Base-by-base conservation (phyloP, 2,888 invertebrate genomes). In the Opisthograptis luteolata region DNA sequence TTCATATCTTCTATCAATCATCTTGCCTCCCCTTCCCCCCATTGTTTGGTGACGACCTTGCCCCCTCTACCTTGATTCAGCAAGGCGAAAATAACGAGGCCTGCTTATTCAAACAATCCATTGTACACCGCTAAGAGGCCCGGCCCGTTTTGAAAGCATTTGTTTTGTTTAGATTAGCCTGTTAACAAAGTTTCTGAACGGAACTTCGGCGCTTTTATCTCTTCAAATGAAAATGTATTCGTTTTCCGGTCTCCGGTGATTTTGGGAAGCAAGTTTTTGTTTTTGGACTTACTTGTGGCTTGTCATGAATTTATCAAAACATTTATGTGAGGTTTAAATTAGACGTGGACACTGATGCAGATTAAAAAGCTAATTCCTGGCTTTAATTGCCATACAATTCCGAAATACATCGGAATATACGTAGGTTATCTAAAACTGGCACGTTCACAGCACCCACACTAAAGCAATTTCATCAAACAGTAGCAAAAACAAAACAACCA, bases 181-280 rank as follows among this genome's bases (percentile, higher is more conserved):
- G 66, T 70, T 76, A 73, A 68, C 68, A 60, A 77, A 72, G 64
- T 73, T 72, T 53, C 20, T 15, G 39, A 35, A 41, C 39, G 48
- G 41, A 75, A 77, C 62, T 72, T 70, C 45, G 57, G 46, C 58
- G 64, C 66, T 69, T 76, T 70, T 71, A 70, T 67, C 70, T 65
- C 66, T 67, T 65, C 60, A 71, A 76, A 77, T 77, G 77, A 72
- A 74, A 71, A 76, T 73, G 57, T 77, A 75, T 76, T 63, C 62
- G 54, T 55, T 66, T 58, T 51, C 27, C 43, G 8, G 43, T 34
- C 34, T 35, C 28, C 27, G 5, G 34, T 30, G 44, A 44, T 51
- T 54, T 40, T 41, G 17, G 15, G 24, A 25, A 25, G 24, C 10
- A 17, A 22, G 28, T 22, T 41, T 36, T 41, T 32, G 31, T 44